Conservation (phyloP, 2,888 invertebrate genomes). For the Lepidocyrtoides sp. region DNA sequence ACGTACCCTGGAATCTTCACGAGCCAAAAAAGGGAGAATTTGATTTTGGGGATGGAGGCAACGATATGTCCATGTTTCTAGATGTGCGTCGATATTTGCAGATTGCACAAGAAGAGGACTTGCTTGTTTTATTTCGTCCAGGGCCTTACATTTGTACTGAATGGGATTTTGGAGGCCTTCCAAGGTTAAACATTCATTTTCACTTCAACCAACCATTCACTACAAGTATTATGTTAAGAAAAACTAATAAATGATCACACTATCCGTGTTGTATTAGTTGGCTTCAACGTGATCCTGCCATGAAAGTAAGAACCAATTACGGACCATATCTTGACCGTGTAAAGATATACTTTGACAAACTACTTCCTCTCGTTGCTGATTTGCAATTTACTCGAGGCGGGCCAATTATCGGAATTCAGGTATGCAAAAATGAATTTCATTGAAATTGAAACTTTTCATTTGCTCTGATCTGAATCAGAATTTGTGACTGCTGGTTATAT, state of each 20-base stretch:
- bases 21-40: conserved; percentile 86
- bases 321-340: conserved; percentile 87
- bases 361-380: conserved; percentile 87
- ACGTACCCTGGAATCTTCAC: conserved; percentile 87
- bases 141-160: conserved; percentile 88
- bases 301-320: conserved; percentile 87
- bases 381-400: conserved; percentile 87
- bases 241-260: too few relatives aligned
- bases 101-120: conserved; percentile 87
- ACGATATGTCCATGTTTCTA: conserved; percentile 86
- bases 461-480: too few relatives aligned
- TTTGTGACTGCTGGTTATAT: too few relatives aligned
- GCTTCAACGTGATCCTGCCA: conserved; percentile 88
- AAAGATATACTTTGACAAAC: conserved; percentile 86
- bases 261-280: too few relatives aligned
- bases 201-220: too few relatives aligned
- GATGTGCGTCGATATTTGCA: conserved; percentile 87
- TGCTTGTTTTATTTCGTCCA: conserved; percentile 88
- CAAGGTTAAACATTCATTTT: too few relatives aligned
- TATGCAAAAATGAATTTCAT: too few relatives aligned
- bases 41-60: conserved; percentile 86
- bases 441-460: too few relatives aligned
- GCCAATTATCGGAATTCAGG: conserved; percentile 88
- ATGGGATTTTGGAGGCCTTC: conserved; percentile 88
- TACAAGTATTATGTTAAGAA: too few relatives aligned